Evolutionary conservation across 1,140 invertebrate genomes (phyloP), one percentile per base, ranked within the genome.

Genomic region (Tribolium madens): DNA sequence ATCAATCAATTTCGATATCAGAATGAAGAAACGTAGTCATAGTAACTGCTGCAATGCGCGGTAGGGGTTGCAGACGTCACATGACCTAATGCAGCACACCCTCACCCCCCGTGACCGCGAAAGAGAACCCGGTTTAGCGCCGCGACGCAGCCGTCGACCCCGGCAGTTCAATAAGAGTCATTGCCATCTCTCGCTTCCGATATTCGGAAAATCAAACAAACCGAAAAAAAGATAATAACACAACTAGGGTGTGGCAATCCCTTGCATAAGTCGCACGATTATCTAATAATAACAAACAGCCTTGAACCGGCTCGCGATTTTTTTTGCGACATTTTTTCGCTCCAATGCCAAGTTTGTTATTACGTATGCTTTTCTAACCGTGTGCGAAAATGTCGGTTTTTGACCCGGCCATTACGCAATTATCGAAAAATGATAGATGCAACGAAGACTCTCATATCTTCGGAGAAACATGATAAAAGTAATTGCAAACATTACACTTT

Each of bases 101-200:
- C 71, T 75, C 21, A 50, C 14, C 73, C 36, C 17, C 17, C 60
- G 47, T 57, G 74, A 77, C 72, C 72, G 50, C 71, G 75, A 73
- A 33, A 71, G 71, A 76, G 72, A 33, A 36, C 75, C 64, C 75
- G 70, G 78, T 57, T 33, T 31, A 60, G 71, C 78, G 72, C 75
- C 75, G 68, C 77, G 76, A 79, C 73, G 53, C 76, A 75, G 79
- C 80, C 78, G 80, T 79, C 80, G 82, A 81, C 82, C 80, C 78
- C 81, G 82, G 80, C 76, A 83, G 82, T 83, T 81, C 82, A 79
- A 83, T 82, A 82, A 79, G 81, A 82, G 82, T 83, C 82, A 83
- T 83, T 83, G 82, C 82, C 82, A 82, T 80, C 81, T 78, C 78
- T 71, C 53, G 70, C 69, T 73, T 73, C 53, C 70, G 50, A 73